phyloP scores from a whole-genome alignment of 1,140 invertebrate genomes.

The Drosophila sp. region DNA sequence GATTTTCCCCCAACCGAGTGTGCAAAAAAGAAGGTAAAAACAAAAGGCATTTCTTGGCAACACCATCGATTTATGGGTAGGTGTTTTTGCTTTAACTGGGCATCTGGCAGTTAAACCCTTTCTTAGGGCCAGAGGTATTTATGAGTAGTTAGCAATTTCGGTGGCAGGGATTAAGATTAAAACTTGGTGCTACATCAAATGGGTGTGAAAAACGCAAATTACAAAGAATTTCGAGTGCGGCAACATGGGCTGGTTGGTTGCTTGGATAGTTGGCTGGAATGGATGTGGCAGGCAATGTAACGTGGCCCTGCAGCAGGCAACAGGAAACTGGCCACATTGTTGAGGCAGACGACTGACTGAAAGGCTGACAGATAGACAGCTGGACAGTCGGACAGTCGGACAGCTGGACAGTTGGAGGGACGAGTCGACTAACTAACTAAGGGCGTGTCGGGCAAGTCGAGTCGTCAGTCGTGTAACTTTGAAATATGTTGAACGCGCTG shows the following conservation, averaged over 20 bases:
- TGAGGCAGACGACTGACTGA: constrained; percentile 36
- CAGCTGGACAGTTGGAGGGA: constrained; percentile 3
- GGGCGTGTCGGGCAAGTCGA: constrained; percentile 71
- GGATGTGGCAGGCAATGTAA: constrained; percentile 9
- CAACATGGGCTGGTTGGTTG: constrained; percentile 3
- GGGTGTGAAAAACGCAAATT: constrained; percentile 82
- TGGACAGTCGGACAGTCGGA: constrained; percentile 7
- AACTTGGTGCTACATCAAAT: constrained; percentile 79
- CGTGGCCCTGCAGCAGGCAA: constrained; percentile 50
- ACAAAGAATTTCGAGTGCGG: constrained; percentile 68
- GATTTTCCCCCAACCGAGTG: constrained; percentile 58
- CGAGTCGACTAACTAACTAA: constrained; percentile 74
- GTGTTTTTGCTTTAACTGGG: constrained; percentile 10
- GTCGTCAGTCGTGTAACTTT: constrained; percentile 77
- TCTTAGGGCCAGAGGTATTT: constrained; percentile 39
- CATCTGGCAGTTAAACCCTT: constrained; percentile 26
- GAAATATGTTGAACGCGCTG: constrained; percentile 77
- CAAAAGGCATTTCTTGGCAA: constrained; percentile 59
- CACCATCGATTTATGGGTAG: constrained; percentile 65
- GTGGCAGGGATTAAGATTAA: constrained; percentile 81
- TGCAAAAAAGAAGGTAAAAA: constrained; percentile 19
- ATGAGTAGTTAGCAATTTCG: constrained; percentile 77
- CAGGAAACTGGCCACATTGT: constrained; percentile 77
- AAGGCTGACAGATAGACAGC: constrained; percentile 20
- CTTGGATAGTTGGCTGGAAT: too few species aligned